Evolutionary conservation across 2,797 vertebrate genomes (phyloP), one percentile per base, ranked within the genome.

Genomic region (Microchirus variegatus): DNA sequence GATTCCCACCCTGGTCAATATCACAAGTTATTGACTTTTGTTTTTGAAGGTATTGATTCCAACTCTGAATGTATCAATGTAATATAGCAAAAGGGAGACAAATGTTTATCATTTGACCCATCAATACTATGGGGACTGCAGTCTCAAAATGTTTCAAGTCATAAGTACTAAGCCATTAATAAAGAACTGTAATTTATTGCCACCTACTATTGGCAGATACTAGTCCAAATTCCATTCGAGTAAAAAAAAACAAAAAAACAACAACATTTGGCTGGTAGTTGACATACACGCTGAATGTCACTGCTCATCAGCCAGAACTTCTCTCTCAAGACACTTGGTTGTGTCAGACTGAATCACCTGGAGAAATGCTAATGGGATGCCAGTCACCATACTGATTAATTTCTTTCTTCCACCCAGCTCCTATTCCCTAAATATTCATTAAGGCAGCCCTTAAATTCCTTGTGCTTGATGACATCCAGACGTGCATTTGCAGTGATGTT

Each of bases 331-430:
- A 58, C 70, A 58, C 47, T 48, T 42, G 57, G 67, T 78, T 56
- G 67, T 44, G 66, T 78, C 74, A 81, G 77, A 81, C 75, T 48
- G 59, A 63, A 65, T 59, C 56, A 63, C 50, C 64, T 12, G 57
- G 62, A 81, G 69, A 80, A 80, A 83, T 72, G 70, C 64, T 74
- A 70, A 86, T 77, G 45, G 43, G 45, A 31, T 45, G 55, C 77
- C 60, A 76, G 47, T 42, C 66, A 51, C 70, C 59, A 61, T 44
- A 13, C 69, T 72, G 79, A 81, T 82, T 77, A 76, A 55, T 67
- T 69, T 60, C 61, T 22, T 60, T 70, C 65, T 55, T 80, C 73
- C 48, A 75, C 63, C 40, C 38, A 78, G 60, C 58, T 63, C 15
- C 56, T 75, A 75, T 73, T 59, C 75, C 62, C 63, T 18, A 63